Conservation (phyloP, 1,140 invertebrate genomes). For the Wasmannia auropunctata region DNA sequence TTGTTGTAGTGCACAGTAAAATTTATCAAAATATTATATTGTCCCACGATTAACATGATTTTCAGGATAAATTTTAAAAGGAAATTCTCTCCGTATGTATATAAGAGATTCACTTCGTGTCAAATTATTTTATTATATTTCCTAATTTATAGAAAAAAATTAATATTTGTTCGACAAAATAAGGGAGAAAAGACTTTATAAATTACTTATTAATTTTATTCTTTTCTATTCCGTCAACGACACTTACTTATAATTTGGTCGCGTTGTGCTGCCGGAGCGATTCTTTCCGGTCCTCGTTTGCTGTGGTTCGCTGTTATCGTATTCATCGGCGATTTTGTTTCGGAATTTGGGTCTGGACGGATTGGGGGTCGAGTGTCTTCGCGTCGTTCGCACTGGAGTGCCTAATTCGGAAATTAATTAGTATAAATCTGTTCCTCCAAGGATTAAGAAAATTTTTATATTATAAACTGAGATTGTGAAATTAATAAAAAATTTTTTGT, state of each 20-base stretch:
- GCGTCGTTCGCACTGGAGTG: constrained; percentile 72
- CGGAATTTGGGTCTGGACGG: constrained; percentile 80
- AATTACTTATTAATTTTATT: neutral
- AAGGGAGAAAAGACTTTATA: neutral
- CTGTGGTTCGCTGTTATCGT: constrained; percentile 77
- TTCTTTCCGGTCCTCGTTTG: constrained; percentile 75
- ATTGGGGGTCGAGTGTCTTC: constrained; percentile 68
- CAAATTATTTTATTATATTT: neutral
- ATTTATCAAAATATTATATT: too few relatives aligned
- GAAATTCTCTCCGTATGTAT: too few relatives aligned
- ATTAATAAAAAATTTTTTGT: neutral
- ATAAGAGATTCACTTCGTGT: neutral
- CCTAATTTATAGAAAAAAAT: neutral
- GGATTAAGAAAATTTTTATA: neutral
- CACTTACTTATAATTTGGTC: constrained; percentile 81
- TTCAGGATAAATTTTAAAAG: too few relatives aligned
- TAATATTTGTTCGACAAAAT: neutral
- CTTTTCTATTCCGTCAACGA: neutral
- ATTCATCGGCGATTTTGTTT: constrained; percentile 82
- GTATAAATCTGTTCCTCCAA: neutral
- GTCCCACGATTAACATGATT: too few relatives aligned
- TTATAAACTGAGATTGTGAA: neutral
- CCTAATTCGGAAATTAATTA: constrained; percentile 53
- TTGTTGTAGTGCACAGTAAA: too few relatives aligned
- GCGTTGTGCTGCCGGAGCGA: constrained; percentile 71